Evolutionary conservation across 2,113 vertebrate species (phyloP).

Genomic region (Ceratotherium simum): DNA sequence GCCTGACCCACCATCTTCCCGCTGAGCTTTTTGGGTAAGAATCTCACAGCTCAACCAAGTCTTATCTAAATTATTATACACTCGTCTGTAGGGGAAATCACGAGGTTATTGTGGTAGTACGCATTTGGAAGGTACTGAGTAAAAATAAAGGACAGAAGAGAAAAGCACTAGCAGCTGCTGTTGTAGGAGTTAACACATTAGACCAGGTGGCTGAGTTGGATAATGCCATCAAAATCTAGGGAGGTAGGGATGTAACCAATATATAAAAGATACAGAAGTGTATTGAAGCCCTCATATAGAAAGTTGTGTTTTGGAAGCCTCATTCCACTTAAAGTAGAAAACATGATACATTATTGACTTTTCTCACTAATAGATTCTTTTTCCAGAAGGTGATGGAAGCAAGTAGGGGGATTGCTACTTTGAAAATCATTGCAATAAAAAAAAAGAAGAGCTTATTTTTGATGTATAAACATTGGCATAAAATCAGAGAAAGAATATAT

Average conservation of each 20-base stretch:
- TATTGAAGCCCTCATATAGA: not conserved
- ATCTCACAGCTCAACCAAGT: not conserved
- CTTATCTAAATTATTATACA: not conserved
- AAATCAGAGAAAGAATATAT: constrained; percentile 53
- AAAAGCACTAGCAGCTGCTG: not conserved
- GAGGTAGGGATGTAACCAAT: not conserved
- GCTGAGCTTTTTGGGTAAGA: not conserved
- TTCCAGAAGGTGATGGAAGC: constrained; percentile 30
- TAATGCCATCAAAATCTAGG: not conserved
- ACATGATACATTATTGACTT: not conserved
- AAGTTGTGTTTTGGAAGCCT: not conserved
- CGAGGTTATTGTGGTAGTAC: not conserved
- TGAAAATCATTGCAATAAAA: constrained; percentile 34
- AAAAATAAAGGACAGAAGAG: not conserved
- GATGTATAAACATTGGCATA: constrained; percentile 33
- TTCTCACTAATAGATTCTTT: not conserved
- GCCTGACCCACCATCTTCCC: not conserved
- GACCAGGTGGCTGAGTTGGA: not conserved
- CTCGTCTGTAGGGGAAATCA: not conserved
- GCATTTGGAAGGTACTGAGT: not conserved
- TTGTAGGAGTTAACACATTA: not conserved
- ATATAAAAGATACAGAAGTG: not conserved
- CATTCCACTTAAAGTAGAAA: not conserved
- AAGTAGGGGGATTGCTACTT: constrained; percentile 4
- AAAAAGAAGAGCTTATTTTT: constrained; percentile 11